phyloP scores from a whole-genome alignment of 2,797 vertebrate species.

The Leucoraja ocellata region DNA sequence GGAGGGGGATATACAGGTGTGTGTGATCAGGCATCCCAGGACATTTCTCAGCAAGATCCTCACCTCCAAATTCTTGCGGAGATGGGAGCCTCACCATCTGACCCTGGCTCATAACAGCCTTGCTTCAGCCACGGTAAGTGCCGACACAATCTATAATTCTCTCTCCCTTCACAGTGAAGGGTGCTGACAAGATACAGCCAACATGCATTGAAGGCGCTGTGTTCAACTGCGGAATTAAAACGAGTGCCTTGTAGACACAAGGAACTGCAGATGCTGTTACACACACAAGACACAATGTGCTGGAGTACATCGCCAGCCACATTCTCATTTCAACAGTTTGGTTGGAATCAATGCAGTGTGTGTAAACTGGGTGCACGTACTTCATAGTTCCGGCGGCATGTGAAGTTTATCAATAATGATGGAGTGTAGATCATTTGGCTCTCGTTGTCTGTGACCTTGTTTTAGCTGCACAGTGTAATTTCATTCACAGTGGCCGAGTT shows the following conservation, averaged over 20 bases:
- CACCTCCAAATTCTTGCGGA: conserved; percentile 88
- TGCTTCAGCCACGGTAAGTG: conserved; percentile 86
- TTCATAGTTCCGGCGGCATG: too few species aligned
- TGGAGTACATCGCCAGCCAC: neutral
- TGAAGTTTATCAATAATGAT: neutral
- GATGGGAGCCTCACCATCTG: conserved; percentile 96
- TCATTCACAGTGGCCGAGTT: neutral
- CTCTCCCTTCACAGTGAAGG: conserved; percentile 13
- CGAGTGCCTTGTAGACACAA: neutral
- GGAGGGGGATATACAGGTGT: conserved; percentile 98
- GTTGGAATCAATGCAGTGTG: neutral
- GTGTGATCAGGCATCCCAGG: conserved; percentile 88
- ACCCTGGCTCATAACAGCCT: conserved; percentile 86
- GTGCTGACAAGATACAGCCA: conserved; percentile 1
- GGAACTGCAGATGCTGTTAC: too few species aligned
- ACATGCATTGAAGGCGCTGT: neutral
- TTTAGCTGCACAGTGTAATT: neutral
- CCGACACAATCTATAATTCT: neutral
- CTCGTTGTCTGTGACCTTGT: neutral
- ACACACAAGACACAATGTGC: too few species aligned
- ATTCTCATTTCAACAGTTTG: neutral
- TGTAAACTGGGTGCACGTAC: neutral
- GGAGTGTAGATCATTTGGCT: neutral
- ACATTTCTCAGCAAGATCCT: conserved; percentile 98
- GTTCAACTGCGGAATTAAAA: conserved; percentile 2